Conservation (phyloP, 2,797 vertebrate genomes). For the Crypturellus tataupa region DNA sequence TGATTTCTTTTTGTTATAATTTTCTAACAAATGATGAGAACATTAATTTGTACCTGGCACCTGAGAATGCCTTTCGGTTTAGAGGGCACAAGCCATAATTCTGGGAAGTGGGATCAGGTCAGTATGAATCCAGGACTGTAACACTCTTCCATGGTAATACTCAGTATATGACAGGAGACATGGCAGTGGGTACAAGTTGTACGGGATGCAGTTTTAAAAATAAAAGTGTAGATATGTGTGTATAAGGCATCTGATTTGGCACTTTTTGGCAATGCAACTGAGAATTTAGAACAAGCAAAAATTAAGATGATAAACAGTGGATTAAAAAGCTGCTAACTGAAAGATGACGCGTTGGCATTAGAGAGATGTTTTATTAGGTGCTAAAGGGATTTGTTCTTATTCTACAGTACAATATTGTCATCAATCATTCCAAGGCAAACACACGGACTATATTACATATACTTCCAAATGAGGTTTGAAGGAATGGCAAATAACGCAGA, state of each 20-base stretch:
- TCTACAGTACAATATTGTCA: neutral
- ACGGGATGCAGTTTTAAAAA: neutral
- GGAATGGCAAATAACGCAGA: neutral
- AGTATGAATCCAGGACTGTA: neutral
- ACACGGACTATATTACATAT: neutral
- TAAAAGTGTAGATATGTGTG: accelerated
- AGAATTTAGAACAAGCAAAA: neutral
- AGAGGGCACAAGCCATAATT: neutral
- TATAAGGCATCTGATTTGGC: neutral
- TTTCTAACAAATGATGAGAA: neutral
- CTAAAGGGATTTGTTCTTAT: neutral
- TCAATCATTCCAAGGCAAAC: neutral
- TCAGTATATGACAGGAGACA: neutral
- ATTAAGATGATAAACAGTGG: neutral
- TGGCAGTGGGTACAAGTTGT: neutral
- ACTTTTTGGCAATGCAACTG: neutral
- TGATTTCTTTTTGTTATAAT: neutral
- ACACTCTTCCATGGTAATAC: neutral
- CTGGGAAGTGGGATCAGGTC: neutral
- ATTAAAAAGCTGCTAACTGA: neutral
- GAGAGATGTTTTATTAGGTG: neutral
- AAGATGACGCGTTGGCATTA: neutral
- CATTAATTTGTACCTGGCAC: neutral
- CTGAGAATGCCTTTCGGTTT: neutral
- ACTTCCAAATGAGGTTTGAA: neutral